Conservation (phyloP, 1,140 invertebrate genomes). For the Armadillidium nasatum region DNA sequence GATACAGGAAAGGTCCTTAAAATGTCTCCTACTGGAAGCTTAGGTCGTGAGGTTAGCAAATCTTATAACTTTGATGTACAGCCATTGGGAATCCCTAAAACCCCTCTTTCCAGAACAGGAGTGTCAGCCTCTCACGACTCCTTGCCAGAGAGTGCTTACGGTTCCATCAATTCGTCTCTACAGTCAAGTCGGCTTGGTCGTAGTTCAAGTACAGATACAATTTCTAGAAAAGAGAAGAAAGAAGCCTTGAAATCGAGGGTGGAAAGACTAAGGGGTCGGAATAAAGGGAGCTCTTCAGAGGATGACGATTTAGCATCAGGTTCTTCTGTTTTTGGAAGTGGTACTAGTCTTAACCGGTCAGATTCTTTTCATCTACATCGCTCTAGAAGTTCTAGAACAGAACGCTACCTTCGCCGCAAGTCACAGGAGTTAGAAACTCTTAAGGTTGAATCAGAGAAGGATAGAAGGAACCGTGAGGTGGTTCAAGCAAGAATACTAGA, state of each 20-base stretch:
- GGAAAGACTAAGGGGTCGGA: constrained; percentile 59
- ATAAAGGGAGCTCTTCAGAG: constrained; percentile 57
- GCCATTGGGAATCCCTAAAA: background rate
- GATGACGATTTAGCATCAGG: constrained; percentile 61
- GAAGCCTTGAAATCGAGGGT: constrained; percentile 61
- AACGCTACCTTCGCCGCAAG: constrained; percentile 68
- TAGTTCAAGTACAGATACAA: constrained; percentile 37
- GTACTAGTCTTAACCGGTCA: constrained; percentile 56
- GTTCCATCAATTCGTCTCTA: background rate
- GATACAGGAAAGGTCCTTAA: background rate
- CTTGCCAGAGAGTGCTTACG: background rate
- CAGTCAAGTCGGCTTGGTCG: background rate
- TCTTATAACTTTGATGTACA: background rate
- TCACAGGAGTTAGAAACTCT: constrained; percentile 61
- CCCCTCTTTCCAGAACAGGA: background rate
- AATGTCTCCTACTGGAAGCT: background rate
- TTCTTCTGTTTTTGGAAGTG: constrained; percentile 64
- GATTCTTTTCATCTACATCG: constrained; percentile 53
- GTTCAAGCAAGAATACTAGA: constrained; percentile 43
- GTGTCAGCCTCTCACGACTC: background rate
- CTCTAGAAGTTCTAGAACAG: constrained; percentile 65
- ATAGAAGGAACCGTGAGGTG: constrained; percentile 39
- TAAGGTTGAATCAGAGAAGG: constrained; percentile 56
- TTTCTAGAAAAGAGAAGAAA: constrained; percentile 49
- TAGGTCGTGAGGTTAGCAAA: background rate